A percentile compares a stretch with the other conserved stretches of the same genome.
phyloP scores from a whole-genome alignment of 2,797 vertebrate species.

The Gymnodraco acuticeps region DNA sequence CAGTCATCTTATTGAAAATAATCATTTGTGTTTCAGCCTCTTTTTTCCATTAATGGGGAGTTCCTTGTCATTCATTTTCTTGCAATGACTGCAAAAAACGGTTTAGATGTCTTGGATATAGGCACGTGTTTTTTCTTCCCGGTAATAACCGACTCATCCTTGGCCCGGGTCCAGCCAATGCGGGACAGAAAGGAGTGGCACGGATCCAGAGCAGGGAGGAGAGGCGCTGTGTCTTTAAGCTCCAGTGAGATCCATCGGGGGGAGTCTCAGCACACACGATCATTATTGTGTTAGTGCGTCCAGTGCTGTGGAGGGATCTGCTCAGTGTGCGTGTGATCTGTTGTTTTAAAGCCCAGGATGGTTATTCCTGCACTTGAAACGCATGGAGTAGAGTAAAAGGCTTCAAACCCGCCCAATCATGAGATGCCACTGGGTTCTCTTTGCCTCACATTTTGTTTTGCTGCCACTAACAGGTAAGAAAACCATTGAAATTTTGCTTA shows the following conservation, averaged over 20 bases:
- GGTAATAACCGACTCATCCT: constrained; percentile 72
- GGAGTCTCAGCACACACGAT: constrained; percentile 51
- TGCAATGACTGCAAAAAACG: constrained; percentile 12
- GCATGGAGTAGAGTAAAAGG: constrained; percentile 51
- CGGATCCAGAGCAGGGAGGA: constrained; percentile 44
- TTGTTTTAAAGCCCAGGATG: constrained; percentile 41
- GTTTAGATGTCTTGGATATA: constrained; percentile 11
- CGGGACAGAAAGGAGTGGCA: constrained; percentile 74
- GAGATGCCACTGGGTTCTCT: constrained; percentile 70
- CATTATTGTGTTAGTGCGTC: constrained; percentile 51
- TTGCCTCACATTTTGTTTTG: constrained; percentile 59
- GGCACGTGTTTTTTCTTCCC: constrained; percentile 36
- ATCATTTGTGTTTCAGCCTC: background rate
- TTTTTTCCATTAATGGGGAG: background rate
- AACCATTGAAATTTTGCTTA: background rate
- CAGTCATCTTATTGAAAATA: background rate
- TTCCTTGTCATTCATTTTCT: background rate
- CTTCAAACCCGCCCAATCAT: constrained; percentile 61
- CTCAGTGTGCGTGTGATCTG: constrained; percentile 27
- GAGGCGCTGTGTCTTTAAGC: constrained; percentile 76
- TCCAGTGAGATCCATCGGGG: constrained; percentile 44
- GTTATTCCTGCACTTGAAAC: constrained; percentile 28
- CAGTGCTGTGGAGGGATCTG: constrained; percentile 36
- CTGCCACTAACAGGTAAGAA: constrained; percentile 76
- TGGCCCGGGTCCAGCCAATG: constrained; percentile 77